Conservation (phyloP, 2,888 invertebrate species). For the Clistopyga incitator region DNA sequence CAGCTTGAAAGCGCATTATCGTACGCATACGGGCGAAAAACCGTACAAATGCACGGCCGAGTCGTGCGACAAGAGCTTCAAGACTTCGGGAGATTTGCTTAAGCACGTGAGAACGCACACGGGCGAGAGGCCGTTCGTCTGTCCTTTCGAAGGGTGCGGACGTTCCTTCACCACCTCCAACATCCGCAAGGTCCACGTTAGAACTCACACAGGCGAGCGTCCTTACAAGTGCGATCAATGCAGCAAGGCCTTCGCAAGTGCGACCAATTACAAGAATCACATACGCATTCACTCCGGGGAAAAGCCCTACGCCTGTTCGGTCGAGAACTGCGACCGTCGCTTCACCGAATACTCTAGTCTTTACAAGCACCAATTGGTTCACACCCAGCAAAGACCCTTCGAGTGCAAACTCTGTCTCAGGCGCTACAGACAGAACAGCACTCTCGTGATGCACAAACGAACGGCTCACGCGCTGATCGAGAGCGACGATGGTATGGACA, state of each 20-base stretch:
- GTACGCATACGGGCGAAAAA: conserved; percentile 87
- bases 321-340: conserved; percentile 87
- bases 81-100: conserved; percentile 87
- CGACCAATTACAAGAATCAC: conserved; percentile 90
- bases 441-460: conserved; percentile 87
- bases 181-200: conserved; percentile 88
- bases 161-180: conserved; percentile 89
- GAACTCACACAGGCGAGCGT: conserved; percentile 89
- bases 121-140: conserved; percentile 83
- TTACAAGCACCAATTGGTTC: conserved; percentile 88
- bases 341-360: conserved; percentile 90
- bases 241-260: conserved; percentile 88
- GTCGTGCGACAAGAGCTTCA: conserved; percentile 86
- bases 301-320: conserved; percentile 88
- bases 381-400: conserved; percentile 87
- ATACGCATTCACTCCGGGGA: conserved; percentile 89
- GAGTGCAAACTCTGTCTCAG: conserved; percentile 87
- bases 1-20: conserved; percentile 86
- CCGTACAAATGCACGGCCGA: conserved; percentile 86
- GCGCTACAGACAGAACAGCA: conserved; percentile 87
- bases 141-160: conserved; percentile 86
- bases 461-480: conserved; percentile 86
- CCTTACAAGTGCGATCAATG: conserved; percentile 88
- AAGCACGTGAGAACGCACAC: conserved; percentile 87
- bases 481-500: conserved; percentile 83